A percentile compares a stretch with the other conserved stretches of the same genome.
phyloP scores from a whole-genome alignment of 2,888 invertebrate genomes.

The Harmothoe impar region DNA sequence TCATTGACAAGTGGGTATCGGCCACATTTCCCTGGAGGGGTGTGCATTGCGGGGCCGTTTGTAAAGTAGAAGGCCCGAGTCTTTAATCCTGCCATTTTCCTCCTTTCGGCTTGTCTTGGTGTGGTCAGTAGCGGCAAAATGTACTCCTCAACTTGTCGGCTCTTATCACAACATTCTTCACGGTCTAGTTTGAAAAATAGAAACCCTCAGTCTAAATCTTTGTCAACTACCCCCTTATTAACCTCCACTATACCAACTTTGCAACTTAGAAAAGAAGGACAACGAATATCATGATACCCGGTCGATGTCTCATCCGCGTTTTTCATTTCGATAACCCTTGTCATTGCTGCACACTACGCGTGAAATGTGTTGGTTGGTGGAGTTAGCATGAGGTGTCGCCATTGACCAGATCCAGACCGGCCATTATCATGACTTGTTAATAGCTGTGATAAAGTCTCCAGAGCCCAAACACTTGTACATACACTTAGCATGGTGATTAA shows the following conservation, averaged over 20 bases:
- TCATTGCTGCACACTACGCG: neutral
- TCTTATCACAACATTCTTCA: neutral
- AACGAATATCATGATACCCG: neutral
- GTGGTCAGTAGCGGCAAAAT: constrained; percentile 35
- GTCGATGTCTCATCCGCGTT: neutral
- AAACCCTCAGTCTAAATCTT: no score
- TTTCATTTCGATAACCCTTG: neutral
- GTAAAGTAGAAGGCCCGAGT: neutral
- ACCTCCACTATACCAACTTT: no score
- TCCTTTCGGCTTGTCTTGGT: constrained; percentile 15
- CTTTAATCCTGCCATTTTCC: constrained; percentile 39
- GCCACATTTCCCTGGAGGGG: neutral
- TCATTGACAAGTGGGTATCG: neutral
- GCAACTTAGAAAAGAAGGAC: neutral
- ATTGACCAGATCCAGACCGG: constrained; percentile 48
- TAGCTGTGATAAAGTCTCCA: constrained; percentile 37
- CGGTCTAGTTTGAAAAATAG: neutral
- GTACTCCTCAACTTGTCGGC: constrained; percentile 2
- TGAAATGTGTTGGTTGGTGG: constrained; percentile 39
- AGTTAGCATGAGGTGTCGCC: constrained; percentile 15
- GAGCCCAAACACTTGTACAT: constrained; percentile 47
- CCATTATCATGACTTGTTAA: constrained; percentile 44
- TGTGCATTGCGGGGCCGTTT: neutral
- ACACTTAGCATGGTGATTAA: constrained; percentile 50
- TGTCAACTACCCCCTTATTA: no score